These are phyloP conservation scores for Neoascia interrupta DNA, from an alignment of 2,888 invertebrate genomes.

Conservation along the genomic window DNA sequence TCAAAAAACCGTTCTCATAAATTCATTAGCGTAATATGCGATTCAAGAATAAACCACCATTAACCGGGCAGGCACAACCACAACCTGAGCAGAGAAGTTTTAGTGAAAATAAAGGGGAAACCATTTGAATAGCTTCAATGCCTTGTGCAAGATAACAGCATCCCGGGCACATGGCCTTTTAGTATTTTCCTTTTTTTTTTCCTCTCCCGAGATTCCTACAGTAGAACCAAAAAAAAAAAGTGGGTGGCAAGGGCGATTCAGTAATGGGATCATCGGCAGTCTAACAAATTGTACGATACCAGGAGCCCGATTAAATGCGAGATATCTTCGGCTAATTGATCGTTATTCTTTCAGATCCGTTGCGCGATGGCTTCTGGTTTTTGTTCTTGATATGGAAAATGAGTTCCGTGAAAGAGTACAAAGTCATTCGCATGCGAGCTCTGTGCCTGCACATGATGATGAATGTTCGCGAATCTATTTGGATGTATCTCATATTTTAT, in stretches of 20 bases:
- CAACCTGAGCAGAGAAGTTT: slow-evolving; percentile 36
- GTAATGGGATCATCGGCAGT: slow-evolving; percentile 64
- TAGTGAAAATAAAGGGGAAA: slow-evolving; percentile 40
- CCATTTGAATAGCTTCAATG: slow-evolving; percentile 51
- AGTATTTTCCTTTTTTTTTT: slow-evolving; percentile 36
- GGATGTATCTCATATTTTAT: slow-evolving; percentile 18
- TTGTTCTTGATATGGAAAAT: slow-evolving; percentile 30
- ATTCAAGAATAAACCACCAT: slow-evolving; percentile 49
- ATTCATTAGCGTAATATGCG: slow-evolving; percentile 64
- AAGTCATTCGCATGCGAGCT: slow-evolving; percentile 36
- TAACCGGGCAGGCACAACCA: slow-evolving; percentile 38
- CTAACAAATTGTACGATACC: slow-evolving; percentile 55
- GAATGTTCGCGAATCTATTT: slow-evolving; percentile 41
- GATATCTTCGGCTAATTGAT: slow-evolving; percentile 71
- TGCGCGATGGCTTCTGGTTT: slow-evolving; percentile 20
- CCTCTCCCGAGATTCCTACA: slow-evolving; percentile 34
- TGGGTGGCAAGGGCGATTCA: slow-evolving; percentile 62
- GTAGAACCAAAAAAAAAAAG: slow-evolving; percentile 31
- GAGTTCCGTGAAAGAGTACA: slow-evolving; percentile 35
- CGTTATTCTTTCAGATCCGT: slow-evolving; percentile 57
- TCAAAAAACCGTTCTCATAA: slow-evolving; percentile 59
- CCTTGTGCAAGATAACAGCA: slow-evolving; percentile 58
- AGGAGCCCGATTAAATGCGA: slow-evolving; percentile 68
- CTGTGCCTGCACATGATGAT: slow-evolving; percentile 37
- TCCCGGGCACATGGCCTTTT: slow-evolving; percentile 64